A percentile compares a stretch with the other conserved stretches of the same genome.
These are phyloP conservation scores for Pogonus chalceus DNA, from an alignment of 1,140 invertebrate genomes.

Conservation along the genomic window DNA sequence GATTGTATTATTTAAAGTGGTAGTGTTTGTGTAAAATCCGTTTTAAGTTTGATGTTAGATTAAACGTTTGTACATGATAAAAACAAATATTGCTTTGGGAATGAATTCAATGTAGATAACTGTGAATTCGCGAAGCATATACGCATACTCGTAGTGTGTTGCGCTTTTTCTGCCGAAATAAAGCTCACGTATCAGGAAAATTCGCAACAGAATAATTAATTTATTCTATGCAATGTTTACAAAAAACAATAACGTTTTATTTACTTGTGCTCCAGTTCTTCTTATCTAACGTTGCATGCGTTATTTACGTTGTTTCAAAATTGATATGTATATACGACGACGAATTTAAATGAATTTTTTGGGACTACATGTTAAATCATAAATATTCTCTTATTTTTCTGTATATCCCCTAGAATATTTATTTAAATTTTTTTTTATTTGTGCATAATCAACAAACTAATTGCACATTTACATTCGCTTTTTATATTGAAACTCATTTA, in stretches of 20 bases:
- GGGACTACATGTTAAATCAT: not conserved
- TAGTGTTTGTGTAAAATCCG: too few relatives aligned
- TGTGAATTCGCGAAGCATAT: not conserved
- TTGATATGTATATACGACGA: not conserved
- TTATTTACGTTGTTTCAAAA: not conserved
- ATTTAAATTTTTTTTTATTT: too few relatives aligned
- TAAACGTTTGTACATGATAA: not conserved
- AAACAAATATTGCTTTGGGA: not conserved
- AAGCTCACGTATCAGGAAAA: not conserved
- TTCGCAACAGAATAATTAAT: not conserved
- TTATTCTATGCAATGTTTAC: slow-evolving; percentile 6
- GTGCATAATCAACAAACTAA: too few relatives aligned
- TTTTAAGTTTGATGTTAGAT: too few relatives aligned
- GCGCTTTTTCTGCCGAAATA: not conserved
- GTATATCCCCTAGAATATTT: too few relatives aligned
- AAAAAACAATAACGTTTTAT: not conserved
- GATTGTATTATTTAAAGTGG: too few relatives aligned
- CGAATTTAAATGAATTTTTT: not conserved
- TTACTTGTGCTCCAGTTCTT: not conserved
- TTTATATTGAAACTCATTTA: too few relatives aligned
- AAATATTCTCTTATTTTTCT: too few relatives aligned
- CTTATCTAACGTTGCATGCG: not conserved
- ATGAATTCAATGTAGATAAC: not conserved
- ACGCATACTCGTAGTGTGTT: not conserved
- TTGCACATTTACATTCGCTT: too few relatives aligned